These are phyloP conservation scores for Eptatretus burgeri DNA, from an alignment of 2,113 vertebrate genomes.

Conservation along the genomic window DNA sequence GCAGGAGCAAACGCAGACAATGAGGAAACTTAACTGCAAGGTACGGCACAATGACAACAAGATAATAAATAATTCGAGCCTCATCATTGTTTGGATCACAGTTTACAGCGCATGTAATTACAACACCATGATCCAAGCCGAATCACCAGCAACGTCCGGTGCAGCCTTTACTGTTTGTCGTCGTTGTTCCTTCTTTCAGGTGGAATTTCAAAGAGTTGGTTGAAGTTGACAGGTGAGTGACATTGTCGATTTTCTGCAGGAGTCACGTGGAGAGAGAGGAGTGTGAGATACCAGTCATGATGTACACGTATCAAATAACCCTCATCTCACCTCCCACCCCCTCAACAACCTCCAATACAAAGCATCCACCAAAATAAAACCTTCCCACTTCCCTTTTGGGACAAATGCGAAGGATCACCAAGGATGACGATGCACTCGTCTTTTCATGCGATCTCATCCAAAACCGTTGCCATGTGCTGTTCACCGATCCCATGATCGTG, in stretches of 20 bases:
- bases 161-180: conserved; percentile 40
- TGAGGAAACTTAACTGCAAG: background rate
- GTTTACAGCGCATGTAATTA: background rate
- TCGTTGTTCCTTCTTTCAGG: conserved; percentile 88
- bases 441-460: too few relatives aligned
- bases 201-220: conserved; percentile 89
- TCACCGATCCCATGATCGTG: too few relatives aligned
- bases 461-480: too few relatives aligned
- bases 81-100: background rate
- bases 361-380: background rate
- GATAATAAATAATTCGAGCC: background rate
- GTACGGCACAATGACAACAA: background rate
- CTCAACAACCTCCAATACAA: background rate
- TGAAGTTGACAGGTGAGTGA: conserved; percentile 78
- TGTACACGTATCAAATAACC: background rate
- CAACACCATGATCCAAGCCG: background rate
- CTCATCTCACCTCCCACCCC: background rate
- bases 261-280: background rate
- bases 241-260: conserved; percentile 65
- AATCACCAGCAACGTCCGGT: background rate
- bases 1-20: background rate
- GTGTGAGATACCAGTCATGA: background rate
- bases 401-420: too few relatives aligned
- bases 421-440: too few relatives aligned
- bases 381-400: too few relatives aligned